Percentiles rank a stretch among this genome's conserved stretches.
phyloP scores from a whole-genome alignment of 2,797 vertebrate genomes.

The Setipinna tenuifilis region DNA sequence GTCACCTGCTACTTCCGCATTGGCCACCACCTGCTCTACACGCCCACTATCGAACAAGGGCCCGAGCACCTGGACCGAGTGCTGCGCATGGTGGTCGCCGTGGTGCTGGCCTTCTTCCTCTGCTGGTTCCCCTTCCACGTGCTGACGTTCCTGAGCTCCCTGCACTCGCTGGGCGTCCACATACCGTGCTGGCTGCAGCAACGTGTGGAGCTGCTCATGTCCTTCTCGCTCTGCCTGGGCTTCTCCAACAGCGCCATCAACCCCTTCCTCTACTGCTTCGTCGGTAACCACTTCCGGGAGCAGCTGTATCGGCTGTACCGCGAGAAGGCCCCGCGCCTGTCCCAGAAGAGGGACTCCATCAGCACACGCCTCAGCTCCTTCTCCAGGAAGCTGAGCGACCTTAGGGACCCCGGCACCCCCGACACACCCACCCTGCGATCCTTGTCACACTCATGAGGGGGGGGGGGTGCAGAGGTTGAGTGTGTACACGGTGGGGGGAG shows the following conservation, averaged over 20 bases:
- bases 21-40: constrained; percentile 60
- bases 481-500: no score
- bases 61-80: constrained; percentile 47
- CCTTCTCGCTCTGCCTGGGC: constrained; percentile 68
- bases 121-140: constrained; percentile 77
- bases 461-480: not conserved
- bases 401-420: constrained; percentile 53
- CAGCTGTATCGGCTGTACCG: constrained; percentile 64
- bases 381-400: constrained; percentile 70
- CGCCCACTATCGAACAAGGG: constrained; percentile 49
- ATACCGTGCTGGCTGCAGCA: constrained; percentile 59
- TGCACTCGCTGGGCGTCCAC: constrained; percentile 62
- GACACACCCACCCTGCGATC: not conserved
- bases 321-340: constrained; percentile 47
- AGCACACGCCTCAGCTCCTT: constrained; percentile 68
- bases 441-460: not conserved
- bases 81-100: constrained; percentile 59
- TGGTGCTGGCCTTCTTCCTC: constrained; percentile 70
- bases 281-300: constrained; percentile 62
- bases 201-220: constrained; percentile 60
- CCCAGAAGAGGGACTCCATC: constrained; percentile 64
- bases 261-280: constrained; percentile 73
- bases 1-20: constrained; percentile 68
- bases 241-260: constrained; percentile 77
- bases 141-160: constrained; percentile 66